Percentiles rank a stretch among this genome's conserved stretches.
These are phyloP conservation scores for Aspidoscelis tigris DNA, from an alignment of 2,113 vertebrate species.

Conservation along the genomic window DNA sequence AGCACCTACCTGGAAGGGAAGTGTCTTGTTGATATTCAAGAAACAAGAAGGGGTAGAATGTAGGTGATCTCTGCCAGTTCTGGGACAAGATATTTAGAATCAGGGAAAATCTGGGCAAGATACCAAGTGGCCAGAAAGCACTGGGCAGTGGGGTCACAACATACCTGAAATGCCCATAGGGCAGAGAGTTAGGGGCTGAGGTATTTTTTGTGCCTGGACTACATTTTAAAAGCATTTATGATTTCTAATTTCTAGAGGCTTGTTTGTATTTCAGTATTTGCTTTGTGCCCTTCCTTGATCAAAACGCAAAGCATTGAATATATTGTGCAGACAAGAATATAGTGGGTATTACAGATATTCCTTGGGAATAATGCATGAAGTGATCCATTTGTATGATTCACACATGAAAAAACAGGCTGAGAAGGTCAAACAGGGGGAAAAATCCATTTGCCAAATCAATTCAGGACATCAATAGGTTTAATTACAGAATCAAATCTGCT, in stretches of 20 bases:
- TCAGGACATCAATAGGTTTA: neutral
- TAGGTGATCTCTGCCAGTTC: no score
- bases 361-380: constrained; percentile 19
- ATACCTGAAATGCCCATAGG: no score
- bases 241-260: neutral
- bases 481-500: neutral
- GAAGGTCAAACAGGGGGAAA: constrained; percentile 16
- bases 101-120: no score
- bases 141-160: no score
- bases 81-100: no score
- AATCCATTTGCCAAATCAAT: constrained; percentile 38
- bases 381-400: neutral
- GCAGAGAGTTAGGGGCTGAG: no score
- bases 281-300: neutral
- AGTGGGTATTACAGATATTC: neutral
- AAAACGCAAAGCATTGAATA: neutral
- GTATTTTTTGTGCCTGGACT: no score
- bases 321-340: neutral
- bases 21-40: no score
- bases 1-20: no score
- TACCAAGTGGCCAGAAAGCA: no score
- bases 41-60: no score
- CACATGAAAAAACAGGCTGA: neutral
- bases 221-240: neutral
- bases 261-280: neutral